Percentiles rank a stretch among this genome's conserved stretches.
Evolutionary conservation across 1,140 invertebrate genomes (phyloP).

Genomic region (Drosophila tropicalis): DNA sequence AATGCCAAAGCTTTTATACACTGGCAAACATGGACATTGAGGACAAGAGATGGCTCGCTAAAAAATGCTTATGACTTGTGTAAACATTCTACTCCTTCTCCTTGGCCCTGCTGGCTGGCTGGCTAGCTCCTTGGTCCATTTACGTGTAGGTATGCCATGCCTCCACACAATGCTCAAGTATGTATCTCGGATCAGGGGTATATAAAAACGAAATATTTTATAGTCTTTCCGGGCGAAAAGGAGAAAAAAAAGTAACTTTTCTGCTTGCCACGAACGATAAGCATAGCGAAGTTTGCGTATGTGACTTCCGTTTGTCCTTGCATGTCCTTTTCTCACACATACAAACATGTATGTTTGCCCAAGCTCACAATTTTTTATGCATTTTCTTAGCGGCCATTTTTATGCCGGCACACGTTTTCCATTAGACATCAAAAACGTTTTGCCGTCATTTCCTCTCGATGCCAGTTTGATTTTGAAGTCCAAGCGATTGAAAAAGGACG

Average conservation of each 20-base stretch:
- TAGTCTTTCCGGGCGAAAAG: conserved; percentile 58
- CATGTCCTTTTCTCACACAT: conserved; percentile 59
- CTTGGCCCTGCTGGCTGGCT: neutral
- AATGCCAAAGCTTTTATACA: conserved; percentile 63
- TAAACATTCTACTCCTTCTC: conserved; percentile 63
- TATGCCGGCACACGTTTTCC: conserved; percentile 83
- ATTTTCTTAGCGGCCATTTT: conserved; percentile 83
- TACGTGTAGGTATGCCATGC: conserved; percentile 68
- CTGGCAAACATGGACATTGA: conserved; percentile 56
- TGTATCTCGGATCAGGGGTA: conserved; percentile 38
- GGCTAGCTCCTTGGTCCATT: conserved; percentile 34
- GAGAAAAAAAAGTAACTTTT: conserved; percentile 67
- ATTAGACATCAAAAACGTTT: conserved; percentile 72
- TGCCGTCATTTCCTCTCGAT: conserved; percentile 58
- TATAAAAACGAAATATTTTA: conserved; percentile 74
- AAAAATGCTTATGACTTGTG: conserved; percentile 81
- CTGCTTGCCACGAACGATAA: conserved; percentile 51
- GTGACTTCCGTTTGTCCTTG: conserved; percentile 80
- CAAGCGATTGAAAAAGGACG: conserved; percentile 13
- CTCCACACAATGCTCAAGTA: conserved; percentile 38
- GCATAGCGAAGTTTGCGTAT: conserved; percentile 56
- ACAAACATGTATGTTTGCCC: neutral
- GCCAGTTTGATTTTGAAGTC: conserved; percentile 36
- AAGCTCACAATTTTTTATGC: conserved; percentile 70
- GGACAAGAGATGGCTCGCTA: conserved; percentile 62